Percentiles rank a stretch among this genome's conserved stretches.
phyloP scores from a whole-genome alignment of 1,140 invertebrate species.

The Halyomorpha halys region DNA sequence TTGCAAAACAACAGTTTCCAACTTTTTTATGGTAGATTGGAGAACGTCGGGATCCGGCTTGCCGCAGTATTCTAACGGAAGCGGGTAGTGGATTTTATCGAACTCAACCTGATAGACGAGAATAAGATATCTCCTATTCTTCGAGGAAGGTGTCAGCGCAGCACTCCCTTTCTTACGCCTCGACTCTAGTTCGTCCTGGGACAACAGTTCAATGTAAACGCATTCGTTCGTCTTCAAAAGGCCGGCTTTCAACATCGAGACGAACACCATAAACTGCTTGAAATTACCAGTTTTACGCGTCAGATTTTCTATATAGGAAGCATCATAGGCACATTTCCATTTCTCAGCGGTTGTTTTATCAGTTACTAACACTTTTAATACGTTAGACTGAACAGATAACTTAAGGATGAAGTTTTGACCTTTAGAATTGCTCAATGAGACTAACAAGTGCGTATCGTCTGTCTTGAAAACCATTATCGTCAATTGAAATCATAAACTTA shows the following conservation, averaged over 20 bases:
- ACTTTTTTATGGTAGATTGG: constrained; percentile 30
- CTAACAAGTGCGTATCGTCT: constrained; percentile 5
- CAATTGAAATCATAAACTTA: too few species aligned
- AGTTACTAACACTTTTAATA: constrained; percentile 5
- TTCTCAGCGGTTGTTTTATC: constrained; percentile 21
- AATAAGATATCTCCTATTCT: constrained; percentile 15
- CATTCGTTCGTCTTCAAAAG: constrained; percentile 13
- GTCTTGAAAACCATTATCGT: too few species aligned
- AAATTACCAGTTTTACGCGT: constrained; percentile 20
- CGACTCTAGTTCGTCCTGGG: constrained; percentile 13
- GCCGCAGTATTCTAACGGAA: constrained; percentile 31
- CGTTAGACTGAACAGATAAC: neutral
- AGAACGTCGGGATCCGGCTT: constrained; percentile 30
- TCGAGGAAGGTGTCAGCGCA: neutral
- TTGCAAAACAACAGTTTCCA: constrained; percentile 14
- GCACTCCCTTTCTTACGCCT: neutral
- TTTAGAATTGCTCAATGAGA: neutral
- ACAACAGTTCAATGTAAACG: constrained; percentile 7
- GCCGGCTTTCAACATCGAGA: constrained; percentile 15
- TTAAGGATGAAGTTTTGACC: constrained; percentile 2
- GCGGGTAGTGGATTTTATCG: constrained; percentile 33
- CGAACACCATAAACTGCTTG: constrained; percentile 14
- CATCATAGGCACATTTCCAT: constrained; percentile 15
- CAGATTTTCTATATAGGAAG: constrained; percentile 16
- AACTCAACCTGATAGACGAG: constrained; percentile 18